phyloP scores from a whole-genome alignment of 2,888 invertebrate genomes.

The Choristoneura rosaceana region DNA sequence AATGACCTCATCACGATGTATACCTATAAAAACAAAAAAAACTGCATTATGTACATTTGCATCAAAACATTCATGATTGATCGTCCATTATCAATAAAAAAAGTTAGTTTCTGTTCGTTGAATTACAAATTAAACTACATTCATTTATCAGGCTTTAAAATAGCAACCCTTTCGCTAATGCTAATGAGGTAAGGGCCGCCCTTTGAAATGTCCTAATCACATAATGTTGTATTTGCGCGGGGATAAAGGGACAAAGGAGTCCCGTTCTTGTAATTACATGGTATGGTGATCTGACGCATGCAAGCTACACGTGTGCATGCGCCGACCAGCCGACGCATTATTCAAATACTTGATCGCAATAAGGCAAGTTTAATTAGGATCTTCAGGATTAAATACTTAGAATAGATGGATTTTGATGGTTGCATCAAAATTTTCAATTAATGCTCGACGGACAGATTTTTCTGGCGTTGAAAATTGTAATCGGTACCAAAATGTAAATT shows the following conservation, averaged over 20 bases:
- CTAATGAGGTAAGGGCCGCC: slow-evolving; percentile 53
- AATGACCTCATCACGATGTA: not conserved
- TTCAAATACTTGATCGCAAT: not conserved
- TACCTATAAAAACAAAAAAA: slow-evolving; percentile 8
- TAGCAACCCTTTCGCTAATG: slow-evolving; percentile 50
- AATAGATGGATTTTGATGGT: too few relatives aligned
- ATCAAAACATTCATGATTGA: slow-evolving; percentile 23
- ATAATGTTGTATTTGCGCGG: slow-evolving; percentile 68
- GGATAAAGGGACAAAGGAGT: slow-evolving; percentile 61
- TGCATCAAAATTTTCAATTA: too few relatives aligned
- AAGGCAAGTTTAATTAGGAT: not conserved
- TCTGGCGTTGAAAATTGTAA: too few relatives aligned
- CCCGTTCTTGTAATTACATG: slow-evolving; percentile 50
- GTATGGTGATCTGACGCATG: slow-evolving; percentile 18
- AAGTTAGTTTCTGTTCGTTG: slow-evolving; percentile 21
- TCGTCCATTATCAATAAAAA: slow-evolving; percentile 8
- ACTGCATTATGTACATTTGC: slow-evolving; percentile 13
- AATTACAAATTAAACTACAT: slow-evolving; percentile 47
- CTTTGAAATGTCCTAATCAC: slow-evolving; percentile 71
- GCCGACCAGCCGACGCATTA: slow-evolving; percentile 9
- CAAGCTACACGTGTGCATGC: slow-evolving; percentile 16
- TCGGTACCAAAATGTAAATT: too few relatives aligned
- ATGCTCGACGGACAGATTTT: too few relatives aligned
- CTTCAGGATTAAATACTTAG: too few relatives aligned
- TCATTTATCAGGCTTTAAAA: slow-evolving; percentile 59